Evolutionary conservation across 2,888 invertebrate species (phyloP), one percentile per base, ranked within the genome.

Genomic region (Philereme transversata): DNA sequence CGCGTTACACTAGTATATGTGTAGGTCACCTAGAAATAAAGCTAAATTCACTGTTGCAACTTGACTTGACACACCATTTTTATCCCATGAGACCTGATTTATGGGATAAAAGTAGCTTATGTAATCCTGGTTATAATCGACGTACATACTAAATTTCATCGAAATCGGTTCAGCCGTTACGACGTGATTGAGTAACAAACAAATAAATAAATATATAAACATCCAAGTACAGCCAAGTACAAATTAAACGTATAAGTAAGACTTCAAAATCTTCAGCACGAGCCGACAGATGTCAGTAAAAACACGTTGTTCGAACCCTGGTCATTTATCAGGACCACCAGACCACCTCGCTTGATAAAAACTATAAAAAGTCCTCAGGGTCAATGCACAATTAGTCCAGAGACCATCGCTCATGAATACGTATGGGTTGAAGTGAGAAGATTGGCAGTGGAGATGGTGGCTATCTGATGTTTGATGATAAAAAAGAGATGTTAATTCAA

Each of bases 351-450:
- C 9, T 59, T 59, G 57, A 66, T 67, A 71, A 78, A 71, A 68
- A 67, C 60, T 47, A 66, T 63, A 66, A 68, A 72, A 69, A 67
- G 59, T 57, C 75, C 70, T 71, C 75, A 77, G 78, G 82, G 83
- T 83, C 84, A 82, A 80, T 74, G 82, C 71, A 79, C 82, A 87
- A 84, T 87, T 85, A 85, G 83, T 81, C 75, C 74, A 70, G 64
- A 57, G 50, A 45, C 59, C 55, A 68, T 67, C 68, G 66, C 60
- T 70, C 68, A 60, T 62, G 53, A 55, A 57, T 81, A 79, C 77
- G 81, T 82, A 81, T 72, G 72, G 69, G 69, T 69, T 74, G 75
- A 73, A 76, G 72, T 75, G 76, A 71, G 72, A 67, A 70, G 78
- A 77, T 77, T 72, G 77, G 76, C 81, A 73, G 79, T 77, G 50